These are phyloP conservation scores for Aspidiotus destructor DNA, from an alignment of 2,888 invertebrate genomes.

Conservation along the genomic window DNA sequence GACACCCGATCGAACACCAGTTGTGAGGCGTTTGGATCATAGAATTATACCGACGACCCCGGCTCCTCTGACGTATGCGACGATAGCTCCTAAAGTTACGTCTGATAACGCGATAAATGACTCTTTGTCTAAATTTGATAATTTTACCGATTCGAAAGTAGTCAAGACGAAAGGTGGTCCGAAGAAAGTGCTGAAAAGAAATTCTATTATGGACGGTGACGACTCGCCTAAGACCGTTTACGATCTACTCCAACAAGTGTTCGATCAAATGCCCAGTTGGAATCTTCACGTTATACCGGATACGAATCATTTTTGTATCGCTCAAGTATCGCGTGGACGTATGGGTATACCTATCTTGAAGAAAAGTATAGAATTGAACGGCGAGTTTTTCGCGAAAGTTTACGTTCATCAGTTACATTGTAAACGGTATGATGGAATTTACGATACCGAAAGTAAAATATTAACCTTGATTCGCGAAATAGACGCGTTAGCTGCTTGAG, in stretches of 20 bases:
- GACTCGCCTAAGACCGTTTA: conserved; percentile 16
- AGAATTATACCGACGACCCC: background rate
- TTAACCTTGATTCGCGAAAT: conserved; percentile 33
- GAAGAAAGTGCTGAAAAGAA: conserved; percentile 13
- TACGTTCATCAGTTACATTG: conserved; percentile 35
- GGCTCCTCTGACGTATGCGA: background rate
- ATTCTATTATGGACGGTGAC: conserved; percentile 1
- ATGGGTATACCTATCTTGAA: conserved; percentile 34
- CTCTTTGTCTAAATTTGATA: conserved; percentile 7
- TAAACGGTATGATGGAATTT: conserved; percentile 31
- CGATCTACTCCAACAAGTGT: conserved; percentile 34
- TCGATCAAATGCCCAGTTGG: conserved; percentile 35
- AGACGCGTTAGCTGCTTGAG: conserved; percentile 28
- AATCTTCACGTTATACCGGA: conserved; percentile 34
- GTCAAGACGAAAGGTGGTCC: conserved; percentile 27
- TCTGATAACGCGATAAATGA: background rate
- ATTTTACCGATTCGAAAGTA: conserved; percentile 18
- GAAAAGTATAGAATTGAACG: conserved; percentile 35
- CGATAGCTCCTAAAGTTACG: background rate
- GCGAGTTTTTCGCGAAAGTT: conserved; percentile 34
- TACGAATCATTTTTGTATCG: conserved; percentile 34
- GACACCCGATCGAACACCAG: background rate
- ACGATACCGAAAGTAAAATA: conserved; percentile 33
- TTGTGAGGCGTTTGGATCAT: background rate
- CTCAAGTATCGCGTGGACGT: conserved; percentile 32